Percentiles rank a stretch among this genome's conserved stretches.
Evolutionary conservation across 2,113 vertebrate species (phyloP).

Genomic region (Calyptommatus sinebrachiatus): DNA sequence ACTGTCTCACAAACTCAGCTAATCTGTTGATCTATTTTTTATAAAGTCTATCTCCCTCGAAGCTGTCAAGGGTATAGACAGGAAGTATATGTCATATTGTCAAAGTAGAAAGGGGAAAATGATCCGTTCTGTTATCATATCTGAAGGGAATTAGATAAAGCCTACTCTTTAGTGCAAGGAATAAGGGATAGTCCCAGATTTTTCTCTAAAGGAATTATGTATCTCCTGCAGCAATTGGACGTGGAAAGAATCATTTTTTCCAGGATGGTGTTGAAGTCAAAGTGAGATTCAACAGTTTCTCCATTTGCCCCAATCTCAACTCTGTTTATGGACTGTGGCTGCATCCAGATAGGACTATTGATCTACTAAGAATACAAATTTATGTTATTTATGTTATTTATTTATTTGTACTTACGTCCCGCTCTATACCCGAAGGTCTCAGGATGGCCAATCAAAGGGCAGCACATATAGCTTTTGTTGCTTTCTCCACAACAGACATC

Average conservation of each 20-base stretch:
- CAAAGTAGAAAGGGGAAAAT: slow-evolving; percentile 10
- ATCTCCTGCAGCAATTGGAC: background rate
- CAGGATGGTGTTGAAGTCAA: background rate
- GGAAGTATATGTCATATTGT: background rate
- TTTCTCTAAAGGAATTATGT: background rate
- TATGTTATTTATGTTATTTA: too few relatives aligned
- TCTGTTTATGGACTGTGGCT: background rate
- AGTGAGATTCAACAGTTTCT: background rate
- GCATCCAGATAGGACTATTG: too few relatives aligned
- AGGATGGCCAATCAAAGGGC: too few relatives aligned
- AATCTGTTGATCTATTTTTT: background rate
- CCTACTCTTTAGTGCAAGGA: background rate
- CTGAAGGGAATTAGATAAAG: background rate
- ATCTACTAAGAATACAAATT: too few relatives aligned
- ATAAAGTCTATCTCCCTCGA: background rate
- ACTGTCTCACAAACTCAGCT: background rate
- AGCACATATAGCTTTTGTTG: too few relatives aligned
- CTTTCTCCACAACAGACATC: too few relatives aligned
- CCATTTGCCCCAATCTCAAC: background rate
- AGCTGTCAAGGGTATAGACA: background rate
- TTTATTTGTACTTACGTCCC: too few relatives aligned
- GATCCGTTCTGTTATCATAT: background rate
- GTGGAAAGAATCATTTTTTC: background rate
- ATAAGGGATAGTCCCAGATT: background rate
- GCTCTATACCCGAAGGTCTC: too few relatives aligned